These are phyloP conservation scores for Eubasilissa splendida DNA, from an alignment of 2,888 invertebrate genomes.

Conservation along the genomic window DNA sequence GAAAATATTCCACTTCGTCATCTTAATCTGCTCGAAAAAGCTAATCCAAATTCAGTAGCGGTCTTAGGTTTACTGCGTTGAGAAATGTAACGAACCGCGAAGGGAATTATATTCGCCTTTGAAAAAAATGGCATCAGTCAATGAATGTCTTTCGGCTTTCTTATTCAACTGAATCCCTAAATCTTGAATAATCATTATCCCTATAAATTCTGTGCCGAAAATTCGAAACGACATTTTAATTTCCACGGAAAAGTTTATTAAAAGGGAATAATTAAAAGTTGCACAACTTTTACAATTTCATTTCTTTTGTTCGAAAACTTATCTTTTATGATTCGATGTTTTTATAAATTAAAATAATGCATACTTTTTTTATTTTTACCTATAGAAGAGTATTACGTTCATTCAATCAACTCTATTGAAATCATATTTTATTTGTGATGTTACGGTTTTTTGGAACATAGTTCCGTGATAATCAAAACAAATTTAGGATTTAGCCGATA, in stretches of 20 bases:
- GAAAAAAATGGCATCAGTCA: slow-evolving; percentile 17
- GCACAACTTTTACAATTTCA: background rate
- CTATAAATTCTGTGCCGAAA: slow-evolving; percentile 5
- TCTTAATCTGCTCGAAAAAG: background rate
- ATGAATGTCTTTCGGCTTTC: slow-evolving; percentile 24
- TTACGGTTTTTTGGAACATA: too few species aligned
- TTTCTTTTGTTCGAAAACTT: background rate
- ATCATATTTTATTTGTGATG: too few species aligned
- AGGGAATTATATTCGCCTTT: slow-evolving; percentile 20
- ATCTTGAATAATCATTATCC: slow-evolving; percentile 25
- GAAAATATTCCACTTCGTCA: slow-evolving; percentile 3
- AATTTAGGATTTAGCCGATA: too few species aligned
- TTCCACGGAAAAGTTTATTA: slow-evolving; percentile 13
- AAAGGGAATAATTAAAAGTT: slow-evolving; percentile 33
- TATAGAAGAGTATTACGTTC: too few species aligned
- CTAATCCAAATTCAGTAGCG: background rate
- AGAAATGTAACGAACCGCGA: slow-evolving; percentile 29
- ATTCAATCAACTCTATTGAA: too few species aligned
- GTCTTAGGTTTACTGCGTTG: background rate
- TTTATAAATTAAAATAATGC: too few species aligned
- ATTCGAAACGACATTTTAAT: slow-evolving; percentile 23
- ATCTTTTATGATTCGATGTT: too few species aligned
- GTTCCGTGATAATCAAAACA: too few species aligned
- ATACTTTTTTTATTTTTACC: too few species aligned
- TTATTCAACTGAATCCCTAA: slow-evolving; percentile 23